A percentile compares a stretch with the other conserved stretches of the same genome.
Evolutionary conservation across 2,797 vertebrate genomes (phyloP).

Genomic region (Neosilurus mollespiculum): DNA sequence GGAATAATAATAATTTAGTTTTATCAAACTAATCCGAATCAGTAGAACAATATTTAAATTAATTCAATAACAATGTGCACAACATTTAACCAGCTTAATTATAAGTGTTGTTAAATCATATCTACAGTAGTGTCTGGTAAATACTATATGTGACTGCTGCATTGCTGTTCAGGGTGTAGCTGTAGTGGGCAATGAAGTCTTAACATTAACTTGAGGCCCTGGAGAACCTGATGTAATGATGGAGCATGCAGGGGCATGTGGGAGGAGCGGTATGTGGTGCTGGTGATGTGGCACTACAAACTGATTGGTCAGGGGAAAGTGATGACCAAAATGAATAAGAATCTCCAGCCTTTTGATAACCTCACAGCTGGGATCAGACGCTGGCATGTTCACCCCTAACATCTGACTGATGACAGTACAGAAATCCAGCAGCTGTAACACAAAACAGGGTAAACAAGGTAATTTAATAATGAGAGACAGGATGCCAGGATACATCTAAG

Average conservation of each 20-base stretch:
- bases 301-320: constrained; percentile 42
- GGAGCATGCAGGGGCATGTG: constrained; percentile 37
- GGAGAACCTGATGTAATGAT: constrained; percentile 40
- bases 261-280: constrained; percentile 51
- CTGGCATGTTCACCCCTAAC: constrained; percentile 75
- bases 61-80: not conserved
- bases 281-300: constrained; percentile 60
- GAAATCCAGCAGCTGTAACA: constrained; percentile 82
- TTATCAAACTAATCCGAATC: constrained; percentile 12
- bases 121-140: not conserved
- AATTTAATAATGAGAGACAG: not conserved
- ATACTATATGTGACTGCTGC: not conserved
- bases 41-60: not conserved
- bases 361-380: constrained; percentile 78
- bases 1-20: not conserved
- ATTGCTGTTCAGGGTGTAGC: constrained; percentile 21
- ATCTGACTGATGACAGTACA: constrained; percentile 78
- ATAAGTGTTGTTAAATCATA: not conserved
- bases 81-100: not conserved
- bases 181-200: constrained; percentile 6
- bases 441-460: constrained; percentile 27
- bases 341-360: constrained; percentile 82
- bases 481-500: not conserved
- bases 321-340: constrained; percentile 75
- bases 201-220: constrained; percentile 1